phyloP scores from a whole-genome alignment of 2,797 vertebrate genomes.

The Gallirallus australis region DNA sequence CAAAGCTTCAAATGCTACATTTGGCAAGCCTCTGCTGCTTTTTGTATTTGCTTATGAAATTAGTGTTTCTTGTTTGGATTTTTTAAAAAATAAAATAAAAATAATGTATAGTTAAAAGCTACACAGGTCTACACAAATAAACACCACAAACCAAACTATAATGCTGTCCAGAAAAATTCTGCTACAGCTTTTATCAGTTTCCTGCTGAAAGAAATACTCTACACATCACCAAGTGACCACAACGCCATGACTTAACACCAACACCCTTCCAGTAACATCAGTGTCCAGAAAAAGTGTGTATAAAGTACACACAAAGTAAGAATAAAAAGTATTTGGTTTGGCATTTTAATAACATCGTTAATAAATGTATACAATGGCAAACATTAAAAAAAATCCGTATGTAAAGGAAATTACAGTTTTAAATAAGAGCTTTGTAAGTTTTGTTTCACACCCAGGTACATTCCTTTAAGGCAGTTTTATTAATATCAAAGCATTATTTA shows the following conservation, averaged over 20 bases:
- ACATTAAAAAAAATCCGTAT: slow-evolving; percentile 72
- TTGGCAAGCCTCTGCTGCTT: neutral
- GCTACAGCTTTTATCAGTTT: slow-evolving; percentile 8
- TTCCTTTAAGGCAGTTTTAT: slow-evolving; percentile 82
- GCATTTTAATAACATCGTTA: slow-evolving; percentile 80
- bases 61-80: neutral
- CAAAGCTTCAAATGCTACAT: neutral
- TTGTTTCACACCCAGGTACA: slow-evolving; percentile 74
- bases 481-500: slow-evolving; percentile 77
- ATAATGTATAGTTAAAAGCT: neutral
- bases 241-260: slow-evolving; percentile 2
- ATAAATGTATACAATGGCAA: slow-evolving; percentile 78
- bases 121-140: neutral
- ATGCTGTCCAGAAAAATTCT: neutral
- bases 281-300: slow-evolving; percentile 54
- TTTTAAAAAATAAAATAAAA: neutral
- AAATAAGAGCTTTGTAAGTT: slow-evolving; percentile 80
- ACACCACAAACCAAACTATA: slow-evolving; percentile 19
- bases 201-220: slow-evolving; percentile 27
- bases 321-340: slow-evolving; percentile 75
- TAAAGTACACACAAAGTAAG: slow-evolving; percentile 32
- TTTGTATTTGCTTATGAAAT: neutral
- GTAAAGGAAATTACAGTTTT: slow-evolving; percentile 78
- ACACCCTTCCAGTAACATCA: slow-evolving; percentile 35
- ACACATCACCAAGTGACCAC: slow-evolving; percentile 13